A percentile compares a stretch with the other conserved stretches of the same genome.
phyloP scores from a whole-genome alignment of 1,140 invertebrate genomes.

The Orius insidiosus region DNA sequence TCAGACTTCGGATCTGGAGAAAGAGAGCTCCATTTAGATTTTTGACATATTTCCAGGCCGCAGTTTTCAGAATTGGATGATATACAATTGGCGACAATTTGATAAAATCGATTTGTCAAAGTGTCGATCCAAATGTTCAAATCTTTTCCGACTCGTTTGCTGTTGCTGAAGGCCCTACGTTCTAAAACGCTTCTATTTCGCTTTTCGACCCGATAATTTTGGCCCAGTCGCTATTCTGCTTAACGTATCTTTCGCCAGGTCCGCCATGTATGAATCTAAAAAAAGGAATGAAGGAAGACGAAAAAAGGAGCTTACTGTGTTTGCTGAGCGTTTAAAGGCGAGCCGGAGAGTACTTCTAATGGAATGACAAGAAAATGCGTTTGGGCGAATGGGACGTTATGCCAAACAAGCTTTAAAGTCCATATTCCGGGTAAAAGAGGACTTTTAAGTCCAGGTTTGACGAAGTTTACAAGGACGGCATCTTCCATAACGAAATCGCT shows the following conservation, averaged over 20 bases:
- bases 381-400: constrained; percentile 43
- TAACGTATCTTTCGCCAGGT: constrained; percentile 33
- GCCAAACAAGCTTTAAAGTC: constrained; percentile 58
- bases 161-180: constrained; percentile 30
- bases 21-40: constrained; percentile 70
- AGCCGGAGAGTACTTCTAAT: constrained; percentile 40
- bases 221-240: constrained; percentile 27
- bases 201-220: constrained; percentile 19
- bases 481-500: constrained; percentile 56
- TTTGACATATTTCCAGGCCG: constrained; percentile 39
- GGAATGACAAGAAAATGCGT: constrained; percentile 61
- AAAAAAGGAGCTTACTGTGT: constrained; percentile 26
- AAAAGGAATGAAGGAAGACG: constrained; percentile 4
- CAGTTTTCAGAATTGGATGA: constrained; percentile 11
- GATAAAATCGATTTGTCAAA: constrained; percentile 29
- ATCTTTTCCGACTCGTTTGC: constrained; percentile 38
- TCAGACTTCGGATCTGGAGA: constrained; percentile 78
- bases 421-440: constrained; percentile 73
- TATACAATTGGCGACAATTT: constrained; percentile 12
- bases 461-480: constrained; percentile 34
- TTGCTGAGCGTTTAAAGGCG: constrained; percentile 38
- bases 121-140: constrained; percentile 60
- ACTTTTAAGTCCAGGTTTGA: constrained; percentile 57
- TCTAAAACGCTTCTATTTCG: constrained; percentile 27
- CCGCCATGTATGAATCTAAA: constrained; percentile 39